Percentiles rank a stretch among this genome's conserved stretches.
phyloP scores from a whole-genome alignment of 2,797 vertebrate genomes.

The Coendou prehensilis region DNA sequence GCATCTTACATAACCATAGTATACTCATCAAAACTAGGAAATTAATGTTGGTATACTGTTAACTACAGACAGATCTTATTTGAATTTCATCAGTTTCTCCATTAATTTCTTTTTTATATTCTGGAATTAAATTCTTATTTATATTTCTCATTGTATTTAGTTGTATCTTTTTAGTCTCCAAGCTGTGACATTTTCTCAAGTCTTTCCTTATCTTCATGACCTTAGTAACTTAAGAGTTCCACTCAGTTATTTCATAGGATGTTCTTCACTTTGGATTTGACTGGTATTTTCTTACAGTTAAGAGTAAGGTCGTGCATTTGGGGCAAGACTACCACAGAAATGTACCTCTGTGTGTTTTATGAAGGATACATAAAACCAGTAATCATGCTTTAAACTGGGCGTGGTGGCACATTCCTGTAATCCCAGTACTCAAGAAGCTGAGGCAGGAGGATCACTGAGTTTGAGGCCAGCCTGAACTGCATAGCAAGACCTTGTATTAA shows the following conservation, averaged over 20 bases:
- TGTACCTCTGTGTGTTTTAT: not conserved
- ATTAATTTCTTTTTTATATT: not conserved
- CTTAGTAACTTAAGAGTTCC: conserved; percentile 13
- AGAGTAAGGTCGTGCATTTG: not conserved
- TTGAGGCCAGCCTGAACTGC: not conserved
- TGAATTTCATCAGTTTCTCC: not conserved
- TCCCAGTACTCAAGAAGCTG: not conserved
- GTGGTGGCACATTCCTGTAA: not conserved
- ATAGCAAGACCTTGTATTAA: not conserved
- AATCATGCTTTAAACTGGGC: not conserved
- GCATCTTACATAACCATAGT: not conserved
- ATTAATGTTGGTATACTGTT: not conserved
- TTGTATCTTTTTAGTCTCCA: not conserved
- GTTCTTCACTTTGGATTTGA: not conserved
- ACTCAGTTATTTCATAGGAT: not conserved
- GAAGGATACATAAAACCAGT: not conserved
- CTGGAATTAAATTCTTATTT: not conserved
- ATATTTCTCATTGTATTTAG: not conserved
- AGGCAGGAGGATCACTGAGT: not conserved
- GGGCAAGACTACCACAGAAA: not conserved
- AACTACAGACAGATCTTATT: not conserved
- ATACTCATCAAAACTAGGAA: not conserved
- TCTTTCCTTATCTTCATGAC: not conserved
- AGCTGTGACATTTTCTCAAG: not conserved
- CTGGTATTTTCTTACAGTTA: not conserved